phyloP scores from a whole-genome alignment of 2,113 vertebrate species.

The Cathartes aura region DNA sequence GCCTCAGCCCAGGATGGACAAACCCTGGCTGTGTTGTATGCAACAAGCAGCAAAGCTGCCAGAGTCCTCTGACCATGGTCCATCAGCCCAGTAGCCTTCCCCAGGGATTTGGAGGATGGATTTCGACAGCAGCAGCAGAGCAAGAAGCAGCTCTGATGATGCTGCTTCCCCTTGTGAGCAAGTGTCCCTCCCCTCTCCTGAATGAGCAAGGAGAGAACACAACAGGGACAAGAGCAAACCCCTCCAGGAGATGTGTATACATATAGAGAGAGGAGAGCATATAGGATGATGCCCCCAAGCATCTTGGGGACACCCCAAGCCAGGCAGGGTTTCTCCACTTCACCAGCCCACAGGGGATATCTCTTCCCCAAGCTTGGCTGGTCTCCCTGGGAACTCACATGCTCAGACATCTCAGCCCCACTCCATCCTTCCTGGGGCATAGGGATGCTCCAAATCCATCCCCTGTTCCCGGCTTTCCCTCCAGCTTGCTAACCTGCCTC shows the following conservation, averaged over 20 bases:
- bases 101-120: neutral
- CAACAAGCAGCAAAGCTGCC: neutral
- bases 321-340: neutral
- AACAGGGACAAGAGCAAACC: neutral
- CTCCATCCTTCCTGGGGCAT: neutral
- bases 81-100: neutral
- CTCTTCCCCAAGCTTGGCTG: neutral
- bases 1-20: neutral
- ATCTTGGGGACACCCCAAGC: rapidly evolving
- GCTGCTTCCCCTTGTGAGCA: neutral
- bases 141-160: neutral
- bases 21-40: neutral
- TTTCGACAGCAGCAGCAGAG: neutral
- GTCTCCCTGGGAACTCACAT: neutral
- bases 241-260: neutral
- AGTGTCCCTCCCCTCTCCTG: neutral
- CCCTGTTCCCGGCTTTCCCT: neutral
- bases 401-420: neutral
- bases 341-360: neutral
- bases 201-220: neutral
- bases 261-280: neutral
- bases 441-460: neutral
- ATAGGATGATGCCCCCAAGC: neutral
- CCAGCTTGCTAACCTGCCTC: neutral
- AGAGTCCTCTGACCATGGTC: rapidly evolving